Evolutionary conservation across 2,797 vertebrate species (phyloP).

Genomic region (Lacerta agilis): DNA sequence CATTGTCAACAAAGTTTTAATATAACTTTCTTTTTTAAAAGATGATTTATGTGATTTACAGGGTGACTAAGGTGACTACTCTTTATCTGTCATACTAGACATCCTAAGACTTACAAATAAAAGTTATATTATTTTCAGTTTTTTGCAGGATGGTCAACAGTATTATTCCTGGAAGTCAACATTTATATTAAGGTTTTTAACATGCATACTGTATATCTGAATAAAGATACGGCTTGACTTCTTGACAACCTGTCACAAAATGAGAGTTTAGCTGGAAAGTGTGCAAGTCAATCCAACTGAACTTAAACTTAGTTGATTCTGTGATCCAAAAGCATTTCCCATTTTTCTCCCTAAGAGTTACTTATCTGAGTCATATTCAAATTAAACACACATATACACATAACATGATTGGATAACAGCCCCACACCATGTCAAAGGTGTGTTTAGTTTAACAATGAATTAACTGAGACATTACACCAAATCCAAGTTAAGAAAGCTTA

Average conservation of each 20-base stretch:
- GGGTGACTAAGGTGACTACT: conserved; percentile 52
- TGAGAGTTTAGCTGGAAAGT: background rate
- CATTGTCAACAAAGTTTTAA: conserved; percentile 68
- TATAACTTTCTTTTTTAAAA: conserved; percentile 51
- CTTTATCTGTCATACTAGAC: background rate
- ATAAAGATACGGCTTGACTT: background rate
- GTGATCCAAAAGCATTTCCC: background rate
- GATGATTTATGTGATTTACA: conserved; percentile 57
- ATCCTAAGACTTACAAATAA: background rate
- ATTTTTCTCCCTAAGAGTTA: background rate
- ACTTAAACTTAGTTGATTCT: background rate
- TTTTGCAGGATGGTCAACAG: background rate
- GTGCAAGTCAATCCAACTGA: background rate
- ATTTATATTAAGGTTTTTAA: background rate
- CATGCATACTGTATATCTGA: background rate
- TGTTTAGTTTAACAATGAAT: background rate
- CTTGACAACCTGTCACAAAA: background rate
- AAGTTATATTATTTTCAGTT: background rate
- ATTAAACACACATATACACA: background rate
- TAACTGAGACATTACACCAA: background rate
- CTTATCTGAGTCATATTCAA: background rate
- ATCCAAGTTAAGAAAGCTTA: background rate
- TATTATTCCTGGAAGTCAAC: background rate
- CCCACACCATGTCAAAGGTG: background rate
- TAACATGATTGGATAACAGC: background rate